phyloP scores from a whole-genome alignment of 2,888 invertebrate species.

The Hyles lineata region DNA sequence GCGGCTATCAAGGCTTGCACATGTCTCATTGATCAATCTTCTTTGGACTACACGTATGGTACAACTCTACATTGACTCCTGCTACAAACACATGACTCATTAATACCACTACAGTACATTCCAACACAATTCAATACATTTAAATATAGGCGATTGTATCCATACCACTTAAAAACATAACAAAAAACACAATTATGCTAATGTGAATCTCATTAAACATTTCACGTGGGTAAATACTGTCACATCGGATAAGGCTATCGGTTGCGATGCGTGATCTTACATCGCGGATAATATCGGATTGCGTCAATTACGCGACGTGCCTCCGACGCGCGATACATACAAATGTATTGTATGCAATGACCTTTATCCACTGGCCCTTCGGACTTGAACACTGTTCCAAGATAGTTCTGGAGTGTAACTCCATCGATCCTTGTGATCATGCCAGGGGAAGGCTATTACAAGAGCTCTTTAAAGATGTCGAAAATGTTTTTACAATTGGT shows the following conservation, averaged over 20 bases:
- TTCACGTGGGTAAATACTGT: conserved; percentile 72
- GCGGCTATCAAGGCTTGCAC: too few relatives aligned
- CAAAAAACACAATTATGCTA: conserved; percentile 61
- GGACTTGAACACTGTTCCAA: conserved; percentile 34
- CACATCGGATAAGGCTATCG: conserved; percentile 76
- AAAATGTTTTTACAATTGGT: too few relatives aligned
- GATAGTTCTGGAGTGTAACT: neutral
- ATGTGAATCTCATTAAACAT: conserved; percentile 72
- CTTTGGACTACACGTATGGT: too few relatives aligned
- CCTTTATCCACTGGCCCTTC: conserved; percentile 59
- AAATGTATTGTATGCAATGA: conserved; percentile 74
- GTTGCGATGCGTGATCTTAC: conserved; percentile 74
- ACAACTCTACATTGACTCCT: too few relatives aligned
- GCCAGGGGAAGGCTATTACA: too few relatives aligned
- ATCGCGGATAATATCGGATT: conserved; percentile 78
- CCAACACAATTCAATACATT: neutral
- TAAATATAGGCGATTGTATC: neutral
- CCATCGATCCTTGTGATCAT: too few relatives aligned
- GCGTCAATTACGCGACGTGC: conserved; percentile 82
- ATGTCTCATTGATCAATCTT: too few relatives aligned
- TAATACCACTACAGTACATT: too few relatives aligned
- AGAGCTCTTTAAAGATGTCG: too few relatives aligned
- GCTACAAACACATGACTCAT: too few relatives aligned
- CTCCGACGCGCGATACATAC: conserved; percentile 79
- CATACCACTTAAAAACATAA: conserved; percentile 31